Conservation (phyloP, 1,140 invertebrate genomes). For the Hycleus cichorii region DNA sequence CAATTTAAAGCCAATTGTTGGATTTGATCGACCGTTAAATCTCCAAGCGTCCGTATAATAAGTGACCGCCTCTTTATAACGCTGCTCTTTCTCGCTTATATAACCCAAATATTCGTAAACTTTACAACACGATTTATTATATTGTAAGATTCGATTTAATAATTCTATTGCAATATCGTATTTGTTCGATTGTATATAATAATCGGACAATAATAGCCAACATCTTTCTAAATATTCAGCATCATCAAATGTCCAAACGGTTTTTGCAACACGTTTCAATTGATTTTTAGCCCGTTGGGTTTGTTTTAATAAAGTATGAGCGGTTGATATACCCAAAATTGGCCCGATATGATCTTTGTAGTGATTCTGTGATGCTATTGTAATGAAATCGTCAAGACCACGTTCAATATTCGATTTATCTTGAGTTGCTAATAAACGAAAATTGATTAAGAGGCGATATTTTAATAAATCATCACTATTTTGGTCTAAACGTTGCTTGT, state of each 20-base stretch:
- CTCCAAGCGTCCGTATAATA: conserved; percentile 85
- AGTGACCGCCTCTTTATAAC: conserved; percentile 75
- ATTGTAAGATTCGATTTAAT: conserved; percentile 69
- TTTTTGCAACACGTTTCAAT: conserved; percentile 81
- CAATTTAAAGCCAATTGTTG: conserved; percentile 83
- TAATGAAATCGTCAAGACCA: conserved; percentile 74
- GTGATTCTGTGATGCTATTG: conserved; percentile 61
- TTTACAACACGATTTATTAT: conserved; percentile 85
- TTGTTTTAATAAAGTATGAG: conserved; percentile 83
- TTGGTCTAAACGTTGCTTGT: conserved; percentile 59
- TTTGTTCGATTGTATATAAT: conserved; percentile 83
- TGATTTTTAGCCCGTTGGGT: conserved; percentile 84
- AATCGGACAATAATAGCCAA: conserved; percentile 88
- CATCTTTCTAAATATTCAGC: conserved; percentile 92
- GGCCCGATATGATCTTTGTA: conserved; percentile 76
- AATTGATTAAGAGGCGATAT: conserved; percentile 69
- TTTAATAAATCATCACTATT: conserved; percentile 56
- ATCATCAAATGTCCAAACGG: conserved; percentile 87
- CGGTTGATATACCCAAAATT: conserved; percentile 81
- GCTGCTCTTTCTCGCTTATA: conserved; percentile 88
- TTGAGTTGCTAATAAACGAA: conserved; percentile 74
- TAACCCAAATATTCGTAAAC: conserved; percentile 85
- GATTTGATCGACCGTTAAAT: conserved; percentile 69
- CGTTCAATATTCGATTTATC: conserved; percentile 80
- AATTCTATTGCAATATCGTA: conserved; percentile 80